Percentiles rank a stretch among this genome's conserved stretches.
Conservation (phyloP, 1,140 invertebrate genomes). For the Proctacanthus coquilletti region DNA sequence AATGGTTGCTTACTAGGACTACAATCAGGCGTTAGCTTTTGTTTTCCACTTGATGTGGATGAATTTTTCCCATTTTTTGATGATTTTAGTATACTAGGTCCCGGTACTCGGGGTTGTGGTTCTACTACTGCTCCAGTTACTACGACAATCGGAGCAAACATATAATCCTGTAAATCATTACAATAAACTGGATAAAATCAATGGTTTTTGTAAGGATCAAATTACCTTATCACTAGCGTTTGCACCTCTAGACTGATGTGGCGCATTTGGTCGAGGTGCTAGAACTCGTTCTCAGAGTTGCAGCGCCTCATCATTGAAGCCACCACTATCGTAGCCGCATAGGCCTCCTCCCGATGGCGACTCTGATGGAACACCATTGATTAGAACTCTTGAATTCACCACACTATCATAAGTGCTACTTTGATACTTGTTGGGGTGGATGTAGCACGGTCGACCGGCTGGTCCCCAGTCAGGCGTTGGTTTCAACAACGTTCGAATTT, state of each 20-base stretch:
- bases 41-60: slow-evolving; percentile 9
- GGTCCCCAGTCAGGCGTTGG: slow-evolving; percentile 35
- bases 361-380: slow-evolving; percentile 32
- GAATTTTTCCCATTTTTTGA: slow-evolving; percentile 16
- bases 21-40: slow-evolving; percentile 8
- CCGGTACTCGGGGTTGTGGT: slow-evolving; percentile 30
- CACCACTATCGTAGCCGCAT: slow-evolving; percentile 5
- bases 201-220: too few species aligned
- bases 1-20: slow-evolving; percentile 22
- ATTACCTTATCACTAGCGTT: too few species aligned
- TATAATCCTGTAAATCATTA: not conserved
- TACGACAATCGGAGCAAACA: not conserved
- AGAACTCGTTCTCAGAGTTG: slow-evolving; percentile 24
- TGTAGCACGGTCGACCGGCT: slow-evolving; percentile 25
- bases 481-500: slow-evolving; percentile 17
- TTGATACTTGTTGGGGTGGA: slow-evolving; percentile 22
- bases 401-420: slow-evolving; percentile 33
- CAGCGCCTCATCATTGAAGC: slow-evolving; percentile 13
- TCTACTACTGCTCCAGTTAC: slow-evolving; percentile 6
- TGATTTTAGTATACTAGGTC: slow-evolving; percentile 36
- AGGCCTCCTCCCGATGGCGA: slow-evolving; percentile 9
- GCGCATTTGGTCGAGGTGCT: slow-evolving; percentile 9
- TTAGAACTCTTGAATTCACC: slow-evolving; percentile 36
- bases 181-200: not conserved
- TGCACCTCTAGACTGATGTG: too few species aligned